Percentiles rank a stretch among this genome's conserved stretches.
Conservation (phyloP, 2,113 vertebrate species). For the Mixornis gularis region DNA sequence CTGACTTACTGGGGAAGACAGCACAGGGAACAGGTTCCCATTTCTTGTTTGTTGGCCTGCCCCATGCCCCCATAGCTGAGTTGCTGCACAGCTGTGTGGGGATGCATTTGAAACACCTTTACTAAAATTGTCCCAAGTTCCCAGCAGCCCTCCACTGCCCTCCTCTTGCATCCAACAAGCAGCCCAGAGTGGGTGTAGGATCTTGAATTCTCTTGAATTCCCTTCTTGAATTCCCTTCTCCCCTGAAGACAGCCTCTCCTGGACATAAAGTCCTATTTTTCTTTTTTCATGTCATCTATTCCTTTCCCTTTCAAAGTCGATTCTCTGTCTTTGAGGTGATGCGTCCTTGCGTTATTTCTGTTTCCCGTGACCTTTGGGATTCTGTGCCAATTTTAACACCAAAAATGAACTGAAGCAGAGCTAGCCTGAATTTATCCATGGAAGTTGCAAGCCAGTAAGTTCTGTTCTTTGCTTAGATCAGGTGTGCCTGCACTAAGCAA, state of each 20-base stretch:
- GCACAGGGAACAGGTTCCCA: background rate
- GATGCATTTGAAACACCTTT: background rate
- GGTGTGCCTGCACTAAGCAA: background rate
- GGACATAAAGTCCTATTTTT: background rate
- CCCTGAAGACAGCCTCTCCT: background rate
- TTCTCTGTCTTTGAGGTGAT: background rate
- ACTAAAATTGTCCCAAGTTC: background rate
- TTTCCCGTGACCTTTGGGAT: background rate
- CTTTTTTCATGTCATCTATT: background rate
- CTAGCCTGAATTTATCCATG: background rate
- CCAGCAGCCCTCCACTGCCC: background rate
- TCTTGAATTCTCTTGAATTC: background rate
- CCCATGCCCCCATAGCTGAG: background rate
- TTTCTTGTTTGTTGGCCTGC: accelerated
- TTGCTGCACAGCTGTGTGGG: background rate
- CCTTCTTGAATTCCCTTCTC: background rate
- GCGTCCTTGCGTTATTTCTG: background rate
- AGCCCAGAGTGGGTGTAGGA: background rate
- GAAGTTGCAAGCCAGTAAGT: background rate
- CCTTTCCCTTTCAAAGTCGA: background rate
- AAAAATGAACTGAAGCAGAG: background rate
- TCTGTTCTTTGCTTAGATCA: background rate
- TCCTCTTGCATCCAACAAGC: background rate
- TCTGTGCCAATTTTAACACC: background rate
- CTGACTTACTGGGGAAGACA: background rate